Percentiles rank a stretch among this genome's conserved stretches.
Conservation (phyloP, 2,113 vertebrate species). For the Menura novaehollandiae region DNA sequence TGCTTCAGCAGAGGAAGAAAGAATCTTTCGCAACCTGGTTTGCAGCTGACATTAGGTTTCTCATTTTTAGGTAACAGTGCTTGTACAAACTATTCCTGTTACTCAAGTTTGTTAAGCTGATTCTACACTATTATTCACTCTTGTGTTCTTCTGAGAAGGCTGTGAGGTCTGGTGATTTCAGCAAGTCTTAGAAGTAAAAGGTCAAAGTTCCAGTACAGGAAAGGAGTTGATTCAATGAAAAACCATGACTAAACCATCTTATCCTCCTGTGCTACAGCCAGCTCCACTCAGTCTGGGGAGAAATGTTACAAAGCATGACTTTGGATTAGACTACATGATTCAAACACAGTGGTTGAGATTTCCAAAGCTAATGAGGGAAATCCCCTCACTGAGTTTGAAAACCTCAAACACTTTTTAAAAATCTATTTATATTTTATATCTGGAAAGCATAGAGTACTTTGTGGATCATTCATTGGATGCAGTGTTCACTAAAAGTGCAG, state of each 20-base stretch:
- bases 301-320: background rate
- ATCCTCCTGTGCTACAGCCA: background rate
- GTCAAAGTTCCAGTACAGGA: slow-evolving; percentile 3
- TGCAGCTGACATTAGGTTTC: background rate
- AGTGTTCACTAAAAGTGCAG: background rate
- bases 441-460: background rate
- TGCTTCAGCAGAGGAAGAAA: background rate
- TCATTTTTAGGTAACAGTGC: slow-evolving; percentile 10
- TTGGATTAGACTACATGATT: background rate
- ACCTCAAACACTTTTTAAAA: background rate
- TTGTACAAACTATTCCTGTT: slow-evolving; percentile 27
- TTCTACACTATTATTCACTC: background rate
- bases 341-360: background rate
- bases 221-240: background rate
- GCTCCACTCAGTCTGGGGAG: background rate
- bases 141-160: background rate
- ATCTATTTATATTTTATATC: slow-evolving; percentile 5
- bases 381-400: slow-evolving; percentile 10
- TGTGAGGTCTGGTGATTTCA: slow-evolving; percentile 17
- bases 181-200: slow-evolving; percentile 14
- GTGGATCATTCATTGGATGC: background rate
- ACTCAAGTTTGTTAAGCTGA: slow-evolving; percentile 23
- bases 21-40: background rate
- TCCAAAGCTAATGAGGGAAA: slow-evolving; percentile 41
- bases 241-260: slow-evolving; percentile 10